Evolutionary conservation across 2,113 vertebrate species (phyloP), one percentile per base, ranked within the genome.

Genomic region (Bucco capensis): DNA sequence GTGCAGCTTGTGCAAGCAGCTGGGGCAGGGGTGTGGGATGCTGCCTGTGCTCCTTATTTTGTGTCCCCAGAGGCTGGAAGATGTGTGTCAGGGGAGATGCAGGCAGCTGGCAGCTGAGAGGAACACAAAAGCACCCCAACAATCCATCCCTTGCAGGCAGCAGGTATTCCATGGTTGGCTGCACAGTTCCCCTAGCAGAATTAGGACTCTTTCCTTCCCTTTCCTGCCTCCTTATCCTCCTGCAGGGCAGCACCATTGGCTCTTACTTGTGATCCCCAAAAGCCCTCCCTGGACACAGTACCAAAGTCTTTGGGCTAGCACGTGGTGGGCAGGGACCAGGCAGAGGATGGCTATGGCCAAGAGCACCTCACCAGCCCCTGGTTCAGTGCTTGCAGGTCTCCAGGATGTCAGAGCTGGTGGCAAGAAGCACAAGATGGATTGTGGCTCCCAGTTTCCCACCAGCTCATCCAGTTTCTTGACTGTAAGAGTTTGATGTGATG

Each of bases 31-130:
- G 3, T 1, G 1, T 1, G 3, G 49, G 64, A 37, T 56, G 54
- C 57, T 73, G 50, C 73, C 28, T 23, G 44, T 40, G 38, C 54
- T 76, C 73, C 46, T 81, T 1, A 0, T 6, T 72, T 18, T 31
- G n/a, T 37, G 31, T 25, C 12, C 54, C 40, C 27, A 28, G 5
- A 28, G 15, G 9, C 2, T 65, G 53, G 58, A 46, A 76, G 38
- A 21, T 0, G 1, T 21, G 5, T 14, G 37, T 8, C 31, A 5
- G 2, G 37, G 58, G 19, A 14, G 2, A 33, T 15, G 19, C 6
- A 33, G 54, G 62, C 31, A 80, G 62, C 35, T 6, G 31, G 66
- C 38, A 53, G 28, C 24, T 2, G 6, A 47, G 30, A 19, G 17
- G 11, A 67, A 9, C 14, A 25, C 0, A 2, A 28, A 21, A 65